Evolutionary conservation across 1,140 invertebrate species (phyloP).

Genomic region (Hormaphis cornu): DNA sequence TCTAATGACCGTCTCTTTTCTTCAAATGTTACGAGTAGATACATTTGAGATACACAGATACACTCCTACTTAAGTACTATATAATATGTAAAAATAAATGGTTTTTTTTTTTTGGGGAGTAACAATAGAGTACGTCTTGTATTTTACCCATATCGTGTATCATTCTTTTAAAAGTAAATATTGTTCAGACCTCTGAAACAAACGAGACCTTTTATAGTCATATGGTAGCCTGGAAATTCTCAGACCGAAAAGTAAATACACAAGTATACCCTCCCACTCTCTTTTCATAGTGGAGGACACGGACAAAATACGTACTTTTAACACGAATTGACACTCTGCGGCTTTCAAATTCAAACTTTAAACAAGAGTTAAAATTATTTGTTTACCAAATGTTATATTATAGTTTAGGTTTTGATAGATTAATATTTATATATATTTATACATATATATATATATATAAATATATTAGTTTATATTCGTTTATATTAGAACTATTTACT

Average conservation of each 20-base stretch:
- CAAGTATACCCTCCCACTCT: no score
- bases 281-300: not conserved
- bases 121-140: not conserved
- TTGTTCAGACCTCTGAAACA: not conserved
- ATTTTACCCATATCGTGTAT: not conserved
- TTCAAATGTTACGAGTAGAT: not conserved
- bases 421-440: no score
- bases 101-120: not conserved
- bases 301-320: not conserved
- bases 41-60: no score
- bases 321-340: not conserved
- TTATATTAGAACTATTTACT: no score
- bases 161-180: not conserved
- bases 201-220: not conserved
- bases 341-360: not conserved
- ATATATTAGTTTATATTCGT: no score
- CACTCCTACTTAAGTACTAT: not conserved
- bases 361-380: slow-evolving; percentile 9
- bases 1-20: not conserved
- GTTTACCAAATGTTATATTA: not conserved
- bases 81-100: no score
- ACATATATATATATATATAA: no score
- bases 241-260: slow-evolving; percentile 1
- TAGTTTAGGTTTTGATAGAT: not conserved
- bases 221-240: no score